Percentiles rank a stretch among this genome's conserved stretches.
Conservation (phyloP, 2,113 vertebrate species). For the Pituophis catenifer region DNA sequence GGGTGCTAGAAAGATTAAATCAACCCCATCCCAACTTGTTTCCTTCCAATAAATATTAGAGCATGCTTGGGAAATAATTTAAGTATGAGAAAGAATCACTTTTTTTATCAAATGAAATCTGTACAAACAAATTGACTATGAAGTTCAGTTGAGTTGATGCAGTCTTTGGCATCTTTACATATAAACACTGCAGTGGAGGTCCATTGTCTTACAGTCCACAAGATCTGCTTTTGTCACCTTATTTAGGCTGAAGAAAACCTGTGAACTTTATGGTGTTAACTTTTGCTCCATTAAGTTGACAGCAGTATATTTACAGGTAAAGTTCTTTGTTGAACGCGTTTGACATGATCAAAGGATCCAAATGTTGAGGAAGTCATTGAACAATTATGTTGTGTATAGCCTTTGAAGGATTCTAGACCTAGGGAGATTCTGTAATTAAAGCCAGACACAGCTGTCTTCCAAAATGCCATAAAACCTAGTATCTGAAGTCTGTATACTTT, state of each 20-base stretch:
- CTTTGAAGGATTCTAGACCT: conserved; percentile 25
- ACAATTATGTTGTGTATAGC: neutral
- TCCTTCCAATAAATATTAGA: neutral
- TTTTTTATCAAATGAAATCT: neutral
- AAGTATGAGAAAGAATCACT: neutral
- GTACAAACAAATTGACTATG: neutral
- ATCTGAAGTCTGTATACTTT: neutral
- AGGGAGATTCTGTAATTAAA: neutral
- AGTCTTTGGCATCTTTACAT: neutral
- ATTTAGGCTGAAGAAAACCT: conserved; percentile 19
- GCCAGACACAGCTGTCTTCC: neutral
- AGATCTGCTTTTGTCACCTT: conserved; percentile 40
- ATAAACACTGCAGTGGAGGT: neutral
- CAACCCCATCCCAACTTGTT: neutral
- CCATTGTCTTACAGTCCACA: neutral
- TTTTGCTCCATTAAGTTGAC: conserved; percentile 14
- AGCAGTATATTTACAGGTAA: conserved; percentile 36
- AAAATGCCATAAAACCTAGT: neutral
- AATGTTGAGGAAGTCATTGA: conserved; percentile 45
- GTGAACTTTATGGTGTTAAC: conserved; percentile 45
- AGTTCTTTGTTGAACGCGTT: neutral
- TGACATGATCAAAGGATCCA: conserved; percentile 37
- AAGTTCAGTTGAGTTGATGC: neutral
- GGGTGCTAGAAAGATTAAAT: neutral
- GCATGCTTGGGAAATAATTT: neutral